Percentiles rank a stretch among this genome's conserved stretches.
These are phyloP conservation scores for Camelus bactrianus DNA, from an alignment of 2,113 vertebrate species.

Conservation along the genomic window DNA sequence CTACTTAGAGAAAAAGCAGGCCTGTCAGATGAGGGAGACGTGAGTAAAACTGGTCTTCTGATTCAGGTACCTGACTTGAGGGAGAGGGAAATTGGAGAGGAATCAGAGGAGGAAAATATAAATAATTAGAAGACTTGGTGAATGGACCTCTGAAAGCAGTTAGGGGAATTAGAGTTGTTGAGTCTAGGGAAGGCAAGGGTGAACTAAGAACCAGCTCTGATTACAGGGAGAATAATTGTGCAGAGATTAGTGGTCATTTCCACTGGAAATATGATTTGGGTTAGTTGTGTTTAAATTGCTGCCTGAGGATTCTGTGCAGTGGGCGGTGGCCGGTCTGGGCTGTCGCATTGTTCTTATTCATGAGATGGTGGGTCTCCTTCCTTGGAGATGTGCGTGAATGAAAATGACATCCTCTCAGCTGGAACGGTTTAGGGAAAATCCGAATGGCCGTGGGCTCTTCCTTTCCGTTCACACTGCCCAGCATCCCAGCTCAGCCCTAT, in stretches of 20 bases:
- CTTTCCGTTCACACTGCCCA: not conserved
- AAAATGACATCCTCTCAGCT: constrained; percentile 39
- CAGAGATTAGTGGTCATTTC: constrained; percentile 50
- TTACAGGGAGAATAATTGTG: constrained; percentile 6
- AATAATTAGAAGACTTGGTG: constrained; percentile 34
- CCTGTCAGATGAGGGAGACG: not conserved
- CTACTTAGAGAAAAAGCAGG: constrained; percentile 34
- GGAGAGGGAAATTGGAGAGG: constrained; percentile 1
- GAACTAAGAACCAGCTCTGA: not conserved
- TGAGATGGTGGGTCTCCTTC: not conserved
- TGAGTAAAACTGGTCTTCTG: constrained; percentile 6
- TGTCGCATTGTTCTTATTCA: not conserved
- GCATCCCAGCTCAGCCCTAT: not conserved
- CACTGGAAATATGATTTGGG: not conserved
- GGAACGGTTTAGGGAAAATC: constrained; percentile 49
- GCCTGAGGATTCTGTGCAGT: not conserved
- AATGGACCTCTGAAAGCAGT: constrained; percentile 25
- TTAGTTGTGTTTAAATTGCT: not conserved
- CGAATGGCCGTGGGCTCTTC: not conserved
- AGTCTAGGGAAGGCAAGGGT: constrained; percentile 46
- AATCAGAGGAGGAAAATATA: constrained; percentile 16
- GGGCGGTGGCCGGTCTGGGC: not conserved
- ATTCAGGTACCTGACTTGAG: constrained; percentile 49
- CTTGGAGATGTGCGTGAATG: constrained; percentile 56
- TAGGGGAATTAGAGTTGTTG: constrained; percentile 36